Percentiles rank a stretch among this genome's conserved stretches.
Conservation (phyloP, 2,888 invertebrate genomes). For the Lasioglossum vierecki region DNA sequence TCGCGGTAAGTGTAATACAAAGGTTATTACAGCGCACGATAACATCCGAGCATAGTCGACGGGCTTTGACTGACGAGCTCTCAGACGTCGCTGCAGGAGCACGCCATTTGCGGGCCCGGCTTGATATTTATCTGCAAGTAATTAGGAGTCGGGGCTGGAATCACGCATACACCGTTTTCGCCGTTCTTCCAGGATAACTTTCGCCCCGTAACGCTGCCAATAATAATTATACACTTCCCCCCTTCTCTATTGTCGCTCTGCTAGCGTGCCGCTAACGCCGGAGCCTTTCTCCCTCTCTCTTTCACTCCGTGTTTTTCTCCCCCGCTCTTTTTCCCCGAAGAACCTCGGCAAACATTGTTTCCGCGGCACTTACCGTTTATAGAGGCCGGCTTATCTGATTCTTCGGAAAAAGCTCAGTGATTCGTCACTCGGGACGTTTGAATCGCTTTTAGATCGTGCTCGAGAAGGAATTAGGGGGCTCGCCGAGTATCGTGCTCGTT, state of each 20-base stretch:
- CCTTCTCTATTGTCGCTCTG: background rate
- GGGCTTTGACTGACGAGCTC: conserved; percentile 80
- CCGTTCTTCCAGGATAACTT: conserved; percentile 61
- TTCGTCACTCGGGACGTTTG: conserved; percentile 3
- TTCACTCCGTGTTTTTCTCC: background rate
- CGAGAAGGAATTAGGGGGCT: background rate
- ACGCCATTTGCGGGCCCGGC: conserved; percentile 77
- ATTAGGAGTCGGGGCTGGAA: conserved; percentile 79
- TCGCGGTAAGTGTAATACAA: conserved; percentile 69
- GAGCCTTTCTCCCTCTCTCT: background rate
- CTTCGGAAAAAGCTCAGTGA: conserved; percentile 15
- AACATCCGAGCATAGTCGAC: conserved; percentile 75
- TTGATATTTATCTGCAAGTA: conserved; percentile 81
- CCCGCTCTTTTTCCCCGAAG: background rate
- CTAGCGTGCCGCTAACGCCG: background rate
- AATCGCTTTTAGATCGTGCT: background rate
- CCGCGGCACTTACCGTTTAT: conserved; percentile 14
- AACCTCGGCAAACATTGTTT: conserved; percentile 6
- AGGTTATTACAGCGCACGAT: conserved; percentile 74
- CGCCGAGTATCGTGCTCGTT: background rate
- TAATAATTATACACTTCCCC: conserved; percentile 72
- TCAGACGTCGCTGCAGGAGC: conserved; percentile 79
- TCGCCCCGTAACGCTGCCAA: conserved; percentile 67
- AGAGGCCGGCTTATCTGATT: conserved; percentile 5
- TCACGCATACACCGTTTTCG: conserved; percentile 73